phyloP scores from a whole-genome alignment of 2,113 vertebrate species.

The Sturnus vulgaris region DNA sequence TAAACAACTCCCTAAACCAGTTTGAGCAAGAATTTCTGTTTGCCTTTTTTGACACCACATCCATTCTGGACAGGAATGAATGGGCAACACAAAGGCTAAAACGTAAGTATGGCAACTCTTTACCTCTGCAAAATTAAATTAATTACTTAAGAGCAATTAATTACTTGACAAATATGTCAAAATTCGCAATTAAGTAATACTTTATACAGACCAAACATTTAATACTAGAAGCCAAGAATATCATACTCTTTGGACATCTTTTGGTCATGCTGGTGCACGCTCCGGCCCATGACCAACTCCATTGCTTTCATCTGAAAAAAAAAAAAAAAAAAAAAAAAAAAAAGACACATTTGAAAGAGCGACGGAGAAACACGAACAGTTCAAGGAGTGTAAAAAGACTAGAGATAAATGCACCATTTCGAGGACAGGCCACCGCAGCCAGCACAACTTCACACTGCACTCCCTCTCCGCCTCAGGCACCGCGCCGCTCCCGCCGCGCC shows the following conservation, averaged over 20 bases:
- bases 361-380: accelerated
- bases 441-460: accelerated
- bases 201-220: not conserved
- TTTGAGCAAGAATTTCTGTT: slow-evolving; percentile 21
- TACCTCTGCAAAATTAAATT: not conserved
- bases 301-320: not conserved
- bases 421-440: accelerated
- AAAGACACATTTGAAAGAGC: accelerated
- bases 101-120: not conserved
- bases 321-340: accelerated
- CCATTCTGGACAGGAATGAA: slow-evolving; percentile 32
- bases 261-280: not conserved
- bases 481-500: accelerated
- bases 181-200: not conserved
- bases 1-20: not conserved
- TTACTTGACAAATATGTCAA: not conserved
- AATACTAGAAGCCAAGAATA: not conserved
- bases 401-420: accelerated
- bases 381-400: too few species aligned
- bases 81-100: slow-evolving; percentile 53
- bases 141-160: not conserved
- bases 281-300: not conserved
- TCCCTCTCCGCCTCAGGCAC: accelerated
- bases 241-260: not conserved
- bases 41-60: slow-evolving; percentile 59